phyloP scores from a whole-genome alignment of 2,113 vertebrate species.

The Tiliqua scincoides region DNA sequence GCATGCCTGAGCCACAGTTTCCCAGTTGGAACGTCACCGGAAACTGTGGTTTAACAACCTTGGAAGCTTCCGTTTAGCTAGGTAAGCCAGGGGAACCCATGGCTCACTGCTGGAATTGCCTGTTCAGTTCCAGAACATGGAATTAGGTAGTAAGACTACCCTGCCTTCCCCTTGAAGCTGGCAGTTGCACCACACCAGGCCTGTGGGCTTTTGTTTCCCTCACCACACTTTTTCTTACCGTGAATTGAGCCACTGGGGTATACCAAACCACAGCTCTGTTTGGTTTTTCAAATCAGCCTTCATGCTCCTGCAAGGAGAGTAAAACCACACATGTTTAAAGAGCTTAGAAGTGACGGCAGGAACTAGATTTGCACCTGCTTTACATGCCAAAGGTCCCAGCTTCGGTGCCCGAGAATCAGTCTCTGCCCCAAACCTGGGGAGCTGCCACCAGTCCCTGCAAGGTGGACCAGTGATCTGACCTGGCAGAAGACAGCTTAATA shows the following conservation, averaged over 20 bases:
- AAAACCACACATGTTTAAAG: slow-evolving; percentile 27
- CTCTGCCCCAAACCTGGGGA: not conserved
- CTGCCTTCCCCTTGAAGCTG: too few relatives aligned
- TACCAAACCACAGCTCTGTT: slow-evolving; percentile 47
- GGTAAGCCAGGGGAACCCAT: too few relatives aligned
- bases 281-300: slow-evolving; percentile 49
- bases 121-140: too few relatives aligned
- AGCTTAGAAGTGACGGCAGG: not conserved
- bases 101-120: too few relatives aligned
- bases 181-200: not conserved
- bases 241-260: slow-evolving; percentile 46
- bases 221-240: slow-evolving; percentile 41
- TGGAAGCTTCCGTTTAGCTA: too few relatives aligned
- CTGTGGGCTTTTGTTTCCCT: slow-evolving; percentile 27
- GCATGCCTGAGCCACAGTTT: too few relatives aligned
- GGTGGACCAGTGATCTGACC: not conserved
- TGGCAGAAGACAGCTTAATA: not conserved
- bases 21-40: too few relatives aligned
- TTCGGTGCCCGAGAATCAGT: too few relatives aligned
- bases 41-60: too few relatives aligned
- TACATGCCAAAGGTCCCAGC: too few relatives aligned
- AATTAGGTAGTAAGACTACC: too few relatives aligned
- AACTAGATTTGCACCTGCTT: too few relatives aligned
- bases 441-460: not conserved
- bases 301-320: slow-evolving; percentile 59